Conservation (phyloP, 2,888 invertebrate genomes). For the Nineta flava region DNA sequence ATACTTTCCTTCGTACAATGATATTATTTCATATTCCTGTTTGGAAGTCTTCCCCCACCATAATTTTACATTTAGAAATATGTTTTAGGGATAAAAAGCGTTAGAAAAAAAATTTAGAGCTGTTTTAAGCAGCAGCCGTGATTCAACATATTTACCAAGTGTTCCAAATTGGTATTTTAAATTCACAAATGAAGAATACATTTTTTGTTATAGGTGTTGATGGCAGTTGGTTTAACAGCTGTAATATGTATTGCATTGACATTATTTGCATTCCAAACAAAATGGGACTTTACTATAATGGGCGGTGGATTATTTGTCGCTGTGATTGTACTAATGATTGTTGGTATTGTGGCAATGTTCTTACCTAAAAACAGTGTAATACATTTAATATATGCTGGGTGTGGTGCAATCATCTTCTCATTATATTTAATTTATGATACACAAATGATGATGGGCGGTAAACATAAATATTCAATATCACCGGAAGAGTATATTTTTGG, state of each 20-base stretch:
- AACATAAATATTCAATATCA: conserved; percentile 78
- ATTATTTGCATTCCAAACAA: conserved; percentile 87
- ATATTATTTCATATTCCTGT: too few species aligned
- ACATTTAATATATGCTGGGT: conserved; percentile 60
- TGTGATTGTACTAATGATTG: conserved; percentile 55
- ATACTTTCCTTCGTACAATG: too few species aligned
- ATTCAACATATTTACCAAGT: background rate
- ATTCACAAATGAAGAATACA: background rate
- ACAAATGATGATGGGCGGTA: conserved; percentile 86
- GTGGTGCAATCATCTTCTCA: conserved; percentile 79
- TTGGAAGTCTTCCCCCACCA: too few species aligned
- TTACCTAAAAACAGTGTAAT: conserved; percentile 34
- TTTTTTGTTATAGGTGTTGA: conserved; percentile 41
- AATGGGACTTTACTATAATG: conserved; percentile 67
- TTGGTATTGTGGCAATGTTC: conserved; percentile 59
- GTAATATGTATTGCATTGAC: conserved; percentile 73
- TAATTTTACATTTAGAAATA: too few species aligned
- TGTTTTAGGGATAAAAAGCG: too few species aligned
- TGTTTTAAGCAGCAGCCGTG: too few species aligned
- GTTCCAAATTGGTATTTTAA: background rate
- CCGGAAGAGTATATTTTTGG: conserved; percentile 94
- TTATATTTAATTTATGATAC: conserved; percentile 83
- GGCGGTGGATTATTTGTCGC: conserved; percentile 64
- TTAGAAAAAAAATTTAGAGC: too few species aligned
- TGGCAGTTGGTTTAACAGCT: conserved; percentile 86